A percentile compares a stretch with the other conserved stretches of the same genome.
Conservation (phyloP, 2,113 vertebrate genomes). For the Rhinichthys klamathensis region DNA sequence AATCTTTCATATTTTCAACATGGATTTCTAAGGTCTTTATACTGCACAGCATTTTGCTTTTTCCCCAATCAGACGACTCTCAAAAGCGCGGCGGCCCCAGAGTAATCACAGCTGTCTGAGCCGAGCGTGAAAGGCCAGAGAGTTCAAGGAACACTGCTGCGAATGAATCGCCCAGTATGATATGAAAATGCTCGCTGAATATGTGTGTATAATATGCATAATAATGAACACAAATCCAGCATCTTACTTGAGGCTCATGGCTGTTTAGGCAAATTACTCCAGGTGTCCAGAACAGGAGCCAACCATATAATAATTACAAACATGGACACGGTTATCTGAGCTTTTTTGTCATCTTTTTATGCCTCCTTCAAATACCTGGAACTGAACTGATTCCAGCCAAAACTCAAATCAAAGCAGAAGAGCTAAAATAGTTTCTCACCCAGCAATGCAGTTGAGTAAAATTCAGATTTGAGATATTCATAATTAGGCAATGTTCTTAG, state of each 20-base stretch:
- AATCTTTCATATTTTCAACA: neutral
- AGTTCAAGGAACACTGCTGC: neutral
- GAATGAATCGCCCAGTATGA: neutral
- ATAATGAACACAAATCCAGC: slow-evolving; percentile 20
- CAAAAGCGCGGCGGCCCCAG: neutral
- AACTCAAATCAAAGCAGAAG: slow-evolving; percentile 11
- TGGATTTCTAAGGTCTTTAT: slow-evolving; percentile 12
- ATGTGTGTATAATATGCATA: neutral
- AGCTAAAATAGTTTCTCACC: neutral
- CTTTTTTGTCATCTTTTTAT: neutral
- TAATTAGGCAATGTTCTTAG: neutral
- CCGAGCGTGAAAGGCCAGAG: neutral
- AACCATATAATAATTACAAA: slow-evolving; percentile 19
- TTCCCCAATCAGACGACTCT: slow-evolving; percentile 5
- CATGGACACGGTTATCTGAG: neutral
- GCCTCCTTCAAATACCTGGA: neutral
- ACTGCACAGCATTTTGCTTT: neutral
- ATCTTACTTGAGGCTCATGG: neutral
- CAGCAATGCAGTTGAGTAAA: neutral
- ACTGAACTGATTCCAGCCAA: neutral
- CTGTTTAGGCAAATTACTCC: slow-evolving; percentile 27
- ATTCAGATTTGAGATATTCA: neutral
- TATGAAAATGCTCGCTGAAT: neutral
- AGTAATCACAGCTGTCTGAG: slow-evolving; percentile 35
- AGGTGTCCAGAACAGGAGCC: slow-evolving; percentile 7